phyloP scores from a whole-genome alignment of 2,888 invertebrate genomes.

The Axea sp. region DNA sequence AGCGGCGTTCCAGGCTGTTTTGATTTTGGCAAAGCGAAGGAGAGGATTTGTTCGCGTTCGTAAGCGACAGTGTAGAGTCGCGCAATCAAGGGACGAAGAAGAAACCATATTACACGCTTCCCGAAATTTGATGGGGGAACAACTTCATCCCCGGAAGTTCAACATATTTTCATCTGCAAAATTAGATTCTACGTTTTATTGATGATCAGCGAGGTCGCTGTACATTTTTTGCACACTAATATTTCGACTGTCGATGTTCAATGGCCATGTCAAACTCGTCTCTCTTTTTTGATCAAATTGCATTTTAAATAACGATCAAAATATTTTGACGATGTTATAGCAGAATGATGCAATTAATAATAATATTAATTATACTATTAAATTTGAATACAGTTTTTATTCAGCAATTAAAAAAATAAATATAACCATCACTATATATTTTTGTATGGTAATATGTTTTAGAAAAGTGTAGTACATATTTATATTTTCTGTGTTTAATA shows the following conservation, averaged over 20 bases:
- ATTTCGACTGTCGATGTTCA: conserved; percentile 45
- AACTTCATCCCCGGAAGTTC: conserved; percentile 46
- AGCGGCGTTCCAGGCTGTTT: conserved; percentile 70
- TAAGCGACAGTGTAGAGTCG: conserved; percentile 22
- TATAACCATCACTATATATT: too few species aligned
- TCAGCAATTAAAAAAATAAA: too few species aligned
- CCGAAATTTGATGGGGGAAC: conserved; percentile 46
- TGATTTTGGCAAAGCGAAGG: conserved; percentile 64
- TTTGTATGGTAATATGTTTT: too few species aligned
- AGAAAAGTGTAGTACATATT: too few species aligned
- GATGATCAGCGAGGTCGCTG: conserved; percentile 48
- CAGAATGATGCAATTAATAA: too few species aligned
- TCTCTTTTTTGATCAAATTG: not conserved
- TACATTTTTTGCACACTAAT: conserved; percentile 47
- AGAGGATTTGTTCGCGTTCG: conserved; percentile 31
- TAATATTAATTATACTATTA: too few species aligned
- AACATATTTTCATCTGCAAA: conserved; percentile 60
- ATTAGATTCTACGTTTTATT: conserved; percentile 58
- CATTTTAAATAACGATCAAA: conserved; percentile 13
- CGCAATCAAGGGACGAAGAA: conserved; percentile 56
- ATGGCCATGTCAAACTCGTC: conserved; percentile 31
- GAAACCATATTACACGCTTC: conserved; percentile 61
- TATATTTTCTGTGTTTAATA: too few species aligned
- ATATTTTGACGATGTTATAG: not conserved
- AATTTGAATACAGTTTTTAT: too few species aligned